These are phyloP conservation scores for Tragopan temminckii DNA, from an alignment of 2,797 vertebrate species.

Conservation along the genomic window DNA sequence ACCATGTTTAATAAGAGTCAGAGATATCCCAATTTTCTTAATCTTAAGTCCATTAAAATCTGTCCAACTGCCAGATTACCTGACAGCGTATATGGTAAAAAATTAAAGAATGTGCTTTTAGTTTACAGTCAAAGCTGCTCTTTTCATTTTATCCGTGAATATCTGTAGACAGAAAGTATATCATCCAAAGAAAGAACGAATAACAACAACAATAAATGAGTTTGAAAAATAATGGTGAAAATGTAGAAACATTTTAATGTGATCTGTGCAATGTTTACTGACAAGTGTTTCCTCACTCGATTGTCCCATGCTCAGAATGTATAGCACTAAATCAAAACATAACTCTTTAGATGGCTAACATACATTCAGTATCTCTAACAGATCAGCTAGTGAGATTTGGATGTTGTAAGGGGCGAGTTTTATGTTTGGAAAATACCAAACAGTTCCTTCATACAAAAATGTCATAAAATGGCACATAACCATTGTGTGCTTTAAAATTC, in stretches of 20 bases:
- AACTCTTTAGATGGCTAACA: not conserved
- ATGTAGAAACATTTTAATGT: not conserved
- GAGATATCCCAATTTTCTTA: not conserved
- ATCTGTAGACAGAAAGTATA: not conserved
- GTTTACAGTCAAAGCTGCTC: not conserved
- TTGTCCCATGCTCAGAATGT: fast-evolving
- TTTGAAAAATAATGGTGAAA: not conserved
- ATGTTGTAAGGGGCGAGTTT: not conserved
- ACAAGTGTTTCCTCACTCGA: not conserved
- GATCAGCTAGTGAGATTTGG: not conserved
- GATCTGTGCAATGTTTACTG: not conserved
- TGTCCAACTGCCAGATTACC: not conserved
- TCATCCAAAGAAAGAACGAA: not conserved
- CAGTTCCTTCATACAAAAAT: not conserved
- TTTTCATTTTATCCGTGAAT: not conserved
- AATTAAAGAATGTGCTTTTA: not conserved
- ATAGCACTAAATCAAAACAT: not conserved
- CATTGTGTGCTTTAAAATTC: not conserved
- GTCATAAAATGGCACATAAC: not conserved
- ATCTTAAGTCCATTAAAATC: not conserved
- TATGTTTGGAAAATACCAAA: not conserved
- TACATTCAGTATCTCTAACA: not conserved
- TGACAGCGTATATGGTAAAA: not conserved
- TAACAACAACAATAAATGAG: not conserved
- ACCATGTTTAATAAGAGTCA: not conserved